Evolutionary conservation across 2,888 invertebrate genomes (phyloP).

Genomic region (Platycheirus albimanus): DNA sequence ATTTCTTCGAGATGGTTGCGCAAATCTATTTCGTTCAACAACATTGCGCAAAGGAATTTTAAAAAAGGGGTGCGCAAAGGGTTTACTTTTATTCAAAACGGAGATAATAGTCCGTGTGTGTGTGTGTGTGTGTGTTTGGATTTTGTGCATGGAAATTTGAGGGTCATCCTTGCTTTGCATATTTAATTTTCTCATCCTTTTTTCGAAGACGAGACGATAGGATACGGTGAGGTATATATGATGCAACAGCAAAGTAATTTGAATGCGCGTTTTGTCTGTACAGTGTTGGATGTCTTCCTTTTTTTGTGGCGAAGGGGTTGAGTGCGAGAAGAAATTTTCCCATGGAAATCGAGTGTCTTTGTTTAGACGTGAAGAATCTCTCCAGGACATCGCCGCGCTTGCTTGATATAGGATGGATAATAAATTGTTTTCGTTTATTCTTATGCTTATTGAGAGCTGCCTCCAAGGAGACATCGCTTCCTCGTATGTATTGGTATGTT

Average conservation of each 20-base stretch:
- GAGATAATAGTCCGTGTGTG: slow-evolving; percentile 61
- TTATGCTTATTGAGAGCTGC: background rate
- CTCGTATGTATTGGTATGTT: no score
- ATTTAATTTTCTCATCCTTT: slow-evolving; percentile 74
- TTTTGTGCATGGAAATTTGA: slow-evolving; percentile 58
- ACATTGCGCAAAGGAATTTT: slow-evolving; percentile 35
- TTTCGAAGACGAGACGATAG: slow-evolving; percentile 22
- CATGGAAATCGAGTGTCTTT: slow-evolving; percentile 72
- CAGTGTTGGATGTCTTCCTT: slow-evolving; percentile 16
- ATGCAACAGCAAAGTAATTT: slow-evolving; percentile 66
- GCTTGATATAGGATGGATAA: slow-evolving; percentile 64
- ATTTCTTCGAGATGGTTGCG: slow-evolving; percentile 65
- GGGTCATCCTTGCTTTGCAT: slow-evolving; percentile 74
- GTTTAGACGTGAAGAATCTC: slow-evolving; percentile 72
- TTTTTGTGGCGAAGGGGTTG: slow-evolving; percentile 67
- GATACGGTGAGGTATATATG: slow-evolving; percentile 3
- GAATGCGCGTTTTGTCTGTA: slow-evolving; percentile 59
- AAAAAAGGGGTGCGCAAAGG: slow-evolving; percentile 65
- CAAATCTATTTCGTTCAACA: slow-evolving; percentile 46
- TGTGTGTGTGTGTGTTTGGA: slow-evolving; percentile 6
- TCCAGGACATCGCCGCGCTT: slow-evolving; percentile 59
- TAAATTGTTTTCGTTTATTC: slow-evolving; percentile 57
- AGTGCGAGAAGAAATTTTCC: slow-evolving; percentile 67
- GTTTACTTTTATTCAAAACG: slow-evolving; percentile 20
- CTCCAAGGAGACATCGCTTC: slow-evolving; percentile 18